These are phyloP conservation scores for Crocodylus rhombifer DNA, from an alignment of 2,797 vertebrate species.

Conservation along the genomic window DNA sequence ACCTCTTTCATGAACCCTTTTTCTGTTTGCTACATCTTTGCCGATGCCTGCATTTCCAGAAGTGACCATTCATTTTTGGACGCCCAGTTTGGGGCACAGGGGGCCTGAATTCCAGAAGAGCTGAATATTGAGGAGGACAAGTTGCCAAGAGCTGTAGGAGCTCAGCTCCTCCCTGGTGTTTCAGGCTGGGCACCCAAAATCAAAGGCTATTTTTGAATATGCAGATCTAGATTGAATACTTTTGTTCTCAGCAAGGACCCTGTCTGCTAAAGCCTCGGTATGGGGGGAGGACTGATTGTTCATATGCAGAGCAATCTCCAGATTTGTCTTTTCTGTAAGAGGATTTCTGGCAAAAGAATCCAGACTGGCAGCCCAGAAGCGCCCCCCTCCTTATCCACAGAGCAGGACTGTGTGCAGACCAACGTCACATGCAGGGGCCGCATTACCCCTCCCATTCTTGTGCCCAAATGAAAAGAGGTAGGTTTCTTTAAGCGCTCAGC, in stretches of 20 bases:
- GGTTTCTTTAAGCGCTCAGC: neutral
- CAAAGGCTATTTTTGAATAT: neutral
- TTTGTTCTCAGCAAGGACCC: constrained; percentile 8
- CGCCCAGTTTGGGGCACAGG: neutral
- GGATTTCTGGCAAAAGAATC: constrained; percentile 53
- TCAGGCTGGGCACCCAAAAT: neutral
- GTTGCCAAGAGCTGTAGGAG: neutral
- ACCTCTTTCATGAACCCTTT: neutral
- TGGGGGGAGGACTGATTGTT: neutral
- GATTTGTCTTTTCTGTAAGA: neutral
- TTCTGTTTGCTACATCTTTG: neutral
- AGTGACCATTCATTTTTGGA: neutral
- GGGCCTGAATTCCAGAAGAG: neutral
- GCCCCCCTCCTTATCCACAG: neutral
- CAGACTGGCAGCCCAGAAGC: constrained; percentile 42
- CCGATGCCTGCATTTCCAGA: neutral
- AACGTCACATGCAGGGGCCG: neutral
- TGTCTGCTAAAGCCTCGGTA: constrained; percentile 27
- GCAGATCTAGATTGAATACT: neutral
- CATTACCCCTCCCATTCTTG: neutral
- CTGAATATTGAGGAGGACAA: neutral
- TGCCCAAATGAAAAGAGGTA: neutral
- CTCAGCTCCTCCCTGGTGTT: neutral
- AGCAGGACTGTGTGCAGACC: too few species aligned
- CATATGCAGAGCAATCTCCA: constrained; percentile 4